A percentile compares a stretch with the other conserved stretches of the same genome.
phyloP scores from a whole-genome alignment of 2,797 vertebrate species.

The Etheostoma nigrum region DNA sequence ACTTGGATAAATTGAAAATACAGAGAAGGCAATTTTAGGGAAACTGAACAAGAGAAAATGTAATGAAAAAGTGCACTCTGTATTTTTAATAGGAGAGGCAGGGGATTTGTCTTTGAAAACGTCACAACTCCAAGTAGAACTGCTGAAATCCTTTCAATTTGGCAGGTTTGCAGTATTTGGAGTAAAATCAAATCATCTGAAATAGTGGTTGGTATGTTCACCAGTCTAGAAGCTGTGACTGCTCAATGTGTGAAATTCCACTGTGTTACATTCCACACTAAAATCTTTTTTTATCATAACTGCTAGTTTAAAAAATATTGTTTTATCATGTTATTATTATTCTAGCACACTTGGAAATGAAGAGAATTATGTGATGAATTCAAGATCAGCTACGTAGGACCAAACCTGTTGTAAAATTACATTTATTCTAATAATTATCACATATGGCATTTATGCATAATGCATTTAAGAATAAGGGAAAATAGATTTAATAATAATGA shows the following conservation, averaged over 20 bases:
- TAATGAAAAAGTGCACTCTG: slow-evolving; percentile 46
- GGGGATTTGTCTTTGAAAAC: slow-evolving; percentile 44
- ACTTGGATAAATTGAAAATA: slow-evolving; percentile 53
- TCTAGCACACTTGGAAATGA: background rate
- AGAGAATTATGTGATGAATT: slow-evolving; percentile 6
- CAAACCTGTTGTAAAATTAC: slow-evolving; percentile 6
- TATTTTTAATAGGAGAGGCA: slow-evolving; percentile 27
- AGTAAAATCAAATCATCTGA: slow-evolving; percentile 40
- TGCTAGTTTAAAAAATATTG: slow-evolving; percentile 12
- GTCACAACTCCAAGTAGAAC: slow-evolving; percentile 25
- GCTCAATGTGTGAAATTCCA: slow-evolving; percentile 15
- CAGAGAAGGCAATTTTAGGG: slow-evolving; percentile 41
- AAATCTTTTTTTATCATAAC: slow-evolving; percentile 1
- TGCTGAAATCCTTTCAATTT: slow-evolving; percentile 49
- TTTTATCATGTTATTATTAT: background rate
- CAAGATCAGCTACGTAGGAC: background rate
- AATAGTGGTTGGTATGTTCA: slow-evolving; percentile 29
- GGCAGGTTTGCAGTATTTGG: slow-evolving; percentile 36
- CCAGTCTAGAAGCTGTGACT: slow-evolving; percentile 21
- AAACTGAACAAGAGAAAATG: slow-evolving; percentile 39
- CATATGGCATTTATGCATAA: background rate
- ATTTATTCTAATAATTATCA: background rate
- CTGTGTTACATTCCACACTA: slow-evolving; percentile 6
- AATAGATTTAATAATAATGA: background rate
- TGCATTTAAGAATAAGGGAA: background rate